Evolutionary conservation across 1,140 invertebrate species (phyloP), one percentile per base, ranked within the genome.

Genomic region (Drusus annulatus): DNA sequence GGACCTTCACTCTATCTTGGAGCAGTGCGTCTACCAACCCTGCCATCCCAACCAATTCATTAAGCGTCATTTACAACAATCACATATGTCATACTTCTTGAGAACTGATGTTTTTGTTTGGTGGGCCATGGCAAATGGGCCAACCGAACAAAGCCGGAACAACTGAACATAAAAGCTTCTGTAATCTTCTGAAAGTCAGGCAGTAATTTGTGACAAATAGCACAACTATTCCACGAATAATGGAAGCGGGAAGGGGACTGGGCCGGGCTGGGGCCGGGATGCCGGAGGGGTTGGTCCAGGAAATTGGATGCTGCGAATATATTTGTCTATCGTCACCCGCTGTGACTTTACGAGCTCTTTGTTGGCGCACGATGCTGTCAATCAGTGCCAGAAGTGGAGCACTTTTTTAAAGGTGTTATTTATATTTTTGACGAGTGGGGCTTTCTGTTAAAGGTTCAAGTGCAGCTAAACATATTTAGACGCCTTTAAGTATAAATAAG

Each of bases 261-360:
- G 60, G 36, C n/a, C 3, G 2, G 28, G 23, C n/a, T n/a, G n/a
- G n/a, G n/a, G n/a, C n/a, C n/a, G n/a, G n/a, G n/a, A 36, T 23
- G 36, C 4, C 13, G 19, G 16, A 45, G 16, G 74, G 31, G 60
- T n/a, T 51, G 60, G 31, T 60, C 52, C 71, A 52, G 52, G 73
- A 82, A 82, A 80, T 80, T 80, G 78, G 81, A 82, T 80, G 81
- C 81, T 82, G 81, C 81, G 75, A 76, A 71, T 76, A 71, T 76
- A 52, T 80, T 60, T 74, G 75, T 80, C 81, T 78, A 80, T 80
- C 75, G 78, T 80, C 75, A 78, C 81, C 81, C 81, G 81, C 81
- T 82, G 81, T 25, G 81, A 80, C 69, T 58, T 60, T 25, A 74
- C 28, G 51, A 77, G 36, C 36, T 69, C 78, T 82, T 82, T 82